These are phyloP conservation scores for Cyclina sinensis DNA, from an alignment of 1,140 invertebrate genomes.

Conservation along the genomic window DNA sequence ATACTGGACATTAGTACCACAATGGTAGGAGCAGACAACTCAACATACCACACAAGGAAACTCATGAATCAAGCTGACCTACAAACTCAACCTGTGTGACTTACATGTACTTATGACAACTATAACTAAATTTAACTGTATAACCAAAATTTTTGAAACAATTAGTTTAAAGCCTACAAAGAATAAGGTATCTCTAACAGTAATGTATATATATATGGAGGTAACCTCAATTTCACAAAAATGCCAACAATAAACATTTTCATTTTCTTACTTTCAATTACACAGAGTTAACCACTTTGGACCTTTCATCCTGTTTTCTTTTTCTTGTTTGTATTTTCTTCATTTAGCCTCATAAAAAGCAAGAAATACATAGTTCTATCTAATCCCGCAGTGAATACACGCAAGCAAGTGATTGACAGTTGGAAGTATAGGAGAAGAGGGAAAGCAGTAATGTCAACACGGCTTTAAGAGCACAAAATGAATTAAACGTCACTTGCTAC, in stretches of 20 bases:
- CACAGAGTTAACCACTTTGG: slow-evolving; percentile 1
- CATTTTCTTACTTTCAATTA: slow-evolving; percentile 23
- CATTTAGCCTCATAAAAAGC: neutral
- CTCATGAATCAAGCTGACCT: too few species aligned
- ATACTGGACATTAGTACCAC: too few species aligned
- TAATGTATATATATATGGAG: too few species aligned
- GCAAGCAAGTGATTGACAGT: slow-evolving; percentile 11
- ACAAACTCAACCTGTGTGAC: too few species aligned
- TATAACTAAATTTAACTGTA: too few species aligned
- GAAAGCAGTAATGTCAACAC: slow-evolving; percentile 31
- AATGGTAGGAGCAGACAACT: too few species aligned
- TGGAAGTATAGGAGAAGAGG: neutral
- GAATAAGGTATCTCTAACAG: too few species aligned
- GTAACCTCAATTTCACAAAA: slow-evolving; percentile 6
- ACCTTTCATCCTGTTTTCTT: slow-evolving; percentile 7
- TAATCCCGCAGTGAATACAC: slow-evolving; percentile 35
- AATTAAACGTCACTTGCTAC: slow-evolving; percentile 41
- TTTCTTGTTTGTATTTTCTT: neutral
- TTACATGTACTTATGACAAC: too few species aligned
- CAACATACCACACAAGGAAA: too few species aligned
- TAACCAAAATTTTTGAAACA: too few species aligned
- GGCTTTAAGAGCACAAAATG: slow-evolving; percentile 34
- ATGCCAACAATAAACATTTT: neutral
- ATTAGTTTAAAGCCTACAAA: too few species aligned
- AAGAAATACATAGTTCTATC: slow-evolving; percentile 3